Percentiles rank a stretch among this genome's conserved stretches.
Conservation (phyloP, 2,888 invertebrate genomes). For the Phengaris alcon region DNA sequence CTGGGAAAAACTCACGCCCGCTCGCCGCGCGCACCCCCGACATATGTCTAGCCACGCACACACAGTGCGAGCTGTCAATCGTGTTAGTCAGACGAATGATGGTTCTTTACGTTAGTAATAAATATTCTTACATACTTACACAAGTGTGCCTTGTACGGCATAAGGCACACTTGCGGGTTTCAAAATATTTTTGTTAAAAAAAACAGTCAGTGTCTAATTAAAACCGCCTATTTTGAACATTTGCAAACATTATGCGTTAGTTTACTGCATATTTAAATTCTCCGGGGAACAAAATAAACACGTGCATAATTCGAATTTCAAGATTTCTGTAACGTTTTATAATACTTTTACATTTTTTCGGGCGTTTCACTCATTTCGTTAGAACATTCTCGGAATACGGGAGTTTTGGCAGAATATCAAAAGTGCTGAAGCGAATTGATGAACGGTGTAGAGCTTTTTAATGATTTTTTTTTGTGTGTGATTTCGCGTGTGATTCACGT, state of each 20-base stretch:
- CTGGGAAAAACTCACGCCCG: no score
- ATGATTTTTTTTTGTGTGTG: conserved; percentile 28
- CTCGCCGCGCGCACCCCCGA: no score
- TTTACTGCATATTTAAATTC: not conserved
- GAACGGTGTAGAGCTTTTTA: not conserved
- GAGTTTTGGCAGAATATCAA: conserved; percentile 24
- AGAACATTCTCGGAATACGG: not conserved
- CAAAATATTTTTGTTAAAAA: not conserved
- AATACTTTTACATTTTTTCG: not conserved
- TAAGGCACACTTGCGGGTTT: not conserved
- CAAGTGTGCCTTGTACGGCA: no score
- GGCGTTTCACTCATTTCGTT: not conserved
- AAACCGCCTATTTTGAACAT: not conserved
- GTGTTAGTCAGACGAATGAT: no score
- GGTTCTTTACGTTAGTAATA: no score
- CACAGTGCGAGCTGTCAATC: no score
- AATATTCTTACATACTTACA: no score
- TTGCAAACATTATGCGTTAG: not conserved
- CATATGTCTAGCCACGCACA: no score
- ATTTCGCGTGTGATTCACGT: conserved; percentile 32
- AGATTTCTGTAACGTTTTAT: conserved; percentile 4
- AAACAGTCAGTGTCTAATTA: not conserved
- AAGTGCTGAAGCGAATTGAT: conserved; percentile 17
- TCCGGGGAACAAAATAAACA: not conserved
- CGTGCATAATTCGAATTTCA: not conserved